Evolutionary conservation across 2,797 vertebrate genomes (phyloP).

Genomic region (Enteromius paludinosus): DNA sequence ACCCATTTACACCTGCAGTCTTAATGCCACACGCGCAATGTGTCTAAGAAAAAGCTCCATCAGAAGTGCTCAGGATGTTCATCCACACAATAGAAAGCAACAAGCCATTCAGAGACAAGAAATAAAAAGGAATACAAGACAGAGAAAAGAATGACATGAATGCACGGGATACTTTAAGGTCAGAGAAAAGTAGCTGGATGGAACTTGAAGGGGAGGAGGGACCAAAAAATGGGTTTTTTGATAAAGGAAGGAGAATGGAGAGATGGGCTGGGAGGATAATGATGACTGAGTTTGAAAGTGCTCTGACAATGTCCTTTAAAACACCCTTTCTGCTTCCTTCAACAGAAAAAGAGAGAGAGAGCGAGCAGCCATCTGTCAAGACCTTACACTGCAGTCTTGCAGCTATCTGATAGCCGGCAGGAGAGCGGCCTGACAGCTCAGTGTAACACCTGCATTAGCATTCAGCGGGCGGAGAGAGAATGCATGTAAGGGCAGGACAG

Average conservation of each 20-base stretch:
- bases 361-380: constrained; percentile 58
- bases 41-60: background rate
- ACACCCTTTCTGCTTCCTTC: constrained; percentile 38
- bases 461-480: constrained; percentile 40
- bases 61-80: constrained; percentile 2
- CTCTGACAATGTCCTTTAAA: constrained; percentile 59
- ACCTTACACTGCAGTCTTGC: constrained; percentile 55
- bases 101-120: constrained; percentile 24
- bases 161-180: background rate
- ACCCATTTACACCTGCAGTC: background rate
- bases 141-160: constrained; percentile 8
- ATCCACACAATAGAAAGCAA: constrained; percentile 36
- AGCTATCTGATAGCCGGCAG: constrained; percentile 50
- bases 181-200: constrained; percentile 4
- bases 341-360: constrained; percentile 41
- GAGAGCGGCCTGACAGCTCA: constrained; percentile 53
- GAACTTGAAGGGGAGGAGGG: constrained; percentile 19
- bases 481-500: constrained; percentile 48
- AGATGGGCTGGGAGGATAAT: constrained; percentile 46
- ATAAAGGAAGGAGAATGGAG: constrained; percentile 15
- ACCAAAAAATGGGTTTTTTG: background rate
- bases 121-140: constrained; percentile 16
- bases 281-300: constrained; percentile 48
- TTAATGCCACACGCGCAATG: background rate
- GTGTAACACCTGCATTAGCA: constrained; percentile 54